These are phyloP conservation scores for Drosophila arizonae DNA, from an alignment of 1,140 invertebrate species.

Conservation along the genomic window DNA sequence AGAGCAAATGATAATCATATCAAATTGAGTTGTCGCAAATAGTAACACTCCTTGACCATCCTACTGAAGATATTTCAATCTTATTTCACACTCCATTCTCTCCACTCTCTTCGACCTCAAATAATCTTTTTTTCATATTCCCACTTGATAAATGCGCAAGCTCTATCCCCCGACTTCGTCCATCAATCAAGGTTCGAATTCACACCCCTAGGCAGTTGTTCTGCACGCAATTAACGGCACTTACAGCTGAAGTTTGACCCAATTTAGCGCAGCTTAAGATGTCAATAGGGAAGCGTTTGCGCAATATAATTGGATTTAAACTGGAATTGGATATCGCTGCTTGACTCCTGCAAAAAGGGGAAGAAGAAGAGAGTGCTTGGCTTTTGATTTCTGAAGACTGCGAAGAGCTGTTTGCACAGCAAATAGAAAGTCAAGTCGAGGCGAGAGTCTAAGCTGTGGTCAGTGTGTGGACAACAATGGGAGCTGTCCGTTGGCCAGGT, in stretches of 20 bases:
- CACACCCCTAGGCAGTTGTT: background rate
- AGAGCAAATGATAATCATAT: too few relatives aligned
- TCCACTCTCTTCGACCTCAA: too few relatives aligned
- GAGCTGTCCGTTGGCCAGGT: conserved; percentile 9
- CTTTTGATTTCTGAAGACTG: background rate
- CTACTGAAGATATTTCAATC: too few relatives aligned
- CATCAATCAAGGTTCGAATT: background rate
- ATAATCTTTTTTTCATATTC: too few relatives aligned
- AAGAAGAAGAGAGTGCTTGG: background rate
- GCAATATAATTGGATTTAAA: conserved; percentile 14
- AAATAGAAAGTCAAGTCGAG: conserved; percentile 9
- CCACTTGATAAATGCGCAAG: too few relatives aligned
- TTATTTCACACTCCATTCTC: too few relatives aligned
- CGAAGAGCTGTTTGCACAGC: conserved; percentile 2
- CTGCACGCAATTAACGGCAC: conserved; percentile 25
- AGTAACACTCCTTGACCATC: too few relatives aligned
- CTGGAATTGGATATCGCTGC: background rate
- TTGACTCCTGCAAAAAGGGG: background rate
- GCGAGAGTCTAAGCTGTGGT: background rate
- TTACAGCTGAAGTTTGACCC: conserved; percentile 36
- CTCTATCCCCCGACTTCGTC: too few relatives aligned
- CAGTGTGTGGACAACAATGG: conserved; percentile 1
- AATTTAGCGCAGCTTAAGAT: conserved; percentile 5
- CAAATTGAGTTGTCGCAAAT: too few relatives aligned
- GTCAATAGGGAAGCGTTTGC: conserved; percentile 14